These are phyloP conservation scores for Epirrhoe tristata DNA, from an alignment of 2,888 invertebrate genomes.

Conservation along the genomic window DNA sequence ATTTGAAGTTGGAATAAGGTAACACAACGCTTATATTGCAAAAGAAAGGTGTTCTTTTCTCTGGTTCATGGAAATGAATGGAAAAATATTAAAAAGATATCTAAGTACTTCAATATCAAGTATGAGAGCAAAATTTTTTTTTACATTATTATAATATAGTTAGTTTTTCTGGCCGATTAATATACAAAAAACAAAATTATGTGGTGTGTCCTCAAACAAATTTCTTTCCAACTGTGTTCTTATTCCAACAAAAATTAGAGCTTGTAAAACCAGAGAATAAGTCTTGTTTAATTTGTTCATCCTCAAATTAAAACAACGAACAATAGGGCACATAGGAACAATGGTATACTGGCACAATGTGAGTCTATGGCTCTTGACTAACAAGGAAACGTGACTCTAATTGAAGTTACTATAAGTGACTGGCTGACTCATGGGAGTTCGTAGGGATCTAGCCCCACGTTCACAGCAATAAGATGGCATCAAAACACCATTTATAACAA, in stretches of 20 bases:
- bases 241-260: constrained; percentile 1
- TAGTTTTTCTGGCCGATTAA: neutral
- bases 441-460: neutral
- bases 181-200: neutral
- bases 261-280: neutral
- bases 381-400: constrained; percentile 54
- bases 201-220: neutral
- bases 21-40: neutral
- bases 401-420: constrained; percentile 50
- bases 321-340: constrained; percentile 36
- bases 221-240: neutral
- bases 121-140: neutral
- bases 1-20: neutral
- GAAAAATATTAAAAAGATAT: neutral
- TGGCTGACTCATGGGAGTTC: constrained; percentile 38
- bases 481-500: no score
- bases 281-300: constrained; percentile 10
- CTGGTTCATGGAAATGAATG: neutral
- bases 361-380: constrained; percentile 41
- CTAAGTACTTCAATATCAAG: neutral
- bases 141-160: no score
- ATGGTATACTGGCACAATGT: constrained; percentile 28
- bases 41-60: neutral
- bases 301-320: constrained; percentile 22
- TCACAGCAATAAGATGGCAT: no score